phyloP scores from a whole-genome alignment of 2,113 vertebrate genomes.

The Cyanoramphus novaezelandiae region DNA sequence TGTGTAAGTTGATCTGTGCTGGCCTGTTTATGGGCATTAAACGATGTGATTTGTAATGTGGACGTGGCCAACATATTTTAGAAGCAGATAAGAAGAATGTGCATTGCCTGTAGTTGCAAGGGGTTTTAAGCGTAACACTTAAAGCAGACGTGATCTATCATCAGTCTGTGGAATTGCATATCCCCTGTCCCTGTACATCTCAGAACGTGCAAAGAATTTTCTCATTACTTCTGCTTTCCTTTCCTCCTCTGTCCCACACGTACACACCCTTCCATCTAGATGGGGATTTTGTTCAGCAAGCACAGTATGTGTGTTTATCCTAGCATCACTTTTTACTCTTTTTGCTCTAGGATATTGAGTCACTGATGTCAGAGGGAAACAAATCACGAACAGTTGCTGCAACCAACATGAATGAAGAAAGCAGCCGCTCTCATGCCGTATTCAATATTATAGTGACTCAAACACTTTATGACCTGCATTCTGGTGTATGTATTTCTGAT shows the following conservation, averaged over 20 bases:
- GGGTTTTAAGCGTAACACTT: not conserved
- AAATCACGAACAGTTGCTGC: slow-evolving; percentile 94
- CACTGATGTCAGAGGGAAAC: slow-evolving; percentile 92
- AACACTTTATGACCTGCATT: slow-evolving; percentile 84
- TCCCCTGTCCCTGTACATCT: not conserved
- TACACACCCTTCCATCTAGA: not conserved
- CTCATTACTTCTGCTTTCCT: not conserved
- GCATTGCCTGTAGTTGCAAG: not conserved
- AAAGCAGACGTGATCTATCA: not conserved
- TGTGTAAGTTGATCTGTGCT: not conserved
- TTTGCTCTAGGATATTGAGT: slow-evolving; percentile 83
- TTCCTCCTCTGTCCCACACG: not conserved
- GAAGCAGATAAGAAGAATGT: not conserved
- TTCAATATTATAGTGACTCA: slow-evolving; percentile 90
- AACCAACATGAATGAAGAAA: slow-evolving; percentile 97
- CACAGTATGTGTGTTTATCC: not conserved
- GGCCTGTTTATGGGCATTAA: not conserved
- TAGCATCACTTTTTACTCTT: not conserved
- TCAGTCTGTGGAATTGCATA: not conserved
- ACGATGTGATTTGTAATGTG: not conserved
- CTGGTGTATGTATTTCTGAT: slow-evolving; percentile 76
- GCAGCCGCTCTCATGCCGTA: slow-evolving; percentile 88
- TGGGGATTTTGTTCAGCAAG: not conserved
- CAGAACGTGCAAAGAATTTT: not conserved
- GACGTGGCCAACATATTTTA: not conserved